phyloP scores from a whole-genome alignment of 2,888 invertebrate species.

The Leptinotarsa haldemani region DNA sequence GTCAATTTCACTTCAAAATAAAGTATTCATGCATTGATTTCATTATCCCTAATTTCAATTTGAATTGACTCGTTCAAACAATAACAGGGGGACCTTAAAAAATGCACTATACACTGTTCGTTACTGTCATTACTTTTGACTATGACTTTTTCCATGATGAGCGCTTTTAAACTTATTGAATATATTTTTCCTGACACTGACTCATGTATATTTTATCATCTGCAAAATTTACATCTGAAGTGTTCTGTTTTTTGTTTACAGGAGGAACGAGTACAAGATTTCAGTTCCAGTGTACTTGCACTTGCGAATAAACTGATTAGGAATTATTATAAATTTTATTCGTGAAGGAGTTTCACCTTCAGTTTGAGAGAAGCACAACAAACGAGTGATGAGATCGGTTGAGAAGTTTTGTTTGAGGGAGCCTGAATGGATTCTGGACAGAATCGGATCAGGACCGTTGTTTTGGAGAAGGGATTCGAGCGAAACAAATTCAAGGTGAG shows the following conservation, averaged over 20 bases:
- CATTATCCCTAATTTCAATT: no score
- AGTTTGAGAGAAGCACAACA: no score
- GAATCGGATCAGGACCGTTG: slow-evolving; percentile 61
- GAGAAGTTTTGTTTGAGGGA: slow-evolving; percentile 52
- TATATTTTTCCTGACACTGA: not conserved
- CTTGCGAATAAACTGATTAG: no score
- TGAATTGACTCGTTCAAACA: no score
- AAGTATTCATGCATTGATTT: no score
- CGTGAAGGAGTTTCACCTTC: no score
- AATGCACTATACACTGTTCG: no score
- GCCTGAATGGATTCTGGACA: slow-evolving; percentile 65
- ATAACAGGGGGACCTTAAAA: no score
- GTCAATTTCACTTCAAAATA: no score
- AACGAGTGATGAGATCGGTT: slow-evolving; percentile 51
- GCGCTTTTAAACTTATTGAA: not conserved
- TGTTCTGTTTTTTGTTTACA: not conserved
- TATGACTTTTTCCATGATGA: not conserved
- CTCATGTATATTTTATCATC: not conserved
- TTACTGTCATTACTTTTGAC: not conserved
- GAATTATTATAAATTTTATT: no score
- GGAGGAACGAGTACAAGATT: not conserved
- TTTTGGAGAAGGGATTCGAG: slow-evolving; percentile 63
- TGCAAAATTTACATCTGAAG: not conserved
- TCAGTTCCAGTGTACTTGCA: not conserved
- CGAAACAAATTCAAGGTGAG: slow-evolving; percentile 50